Conservation (phyloP, 1,140 invertebrate species). For the Portunus trituberculatus region DNA sequence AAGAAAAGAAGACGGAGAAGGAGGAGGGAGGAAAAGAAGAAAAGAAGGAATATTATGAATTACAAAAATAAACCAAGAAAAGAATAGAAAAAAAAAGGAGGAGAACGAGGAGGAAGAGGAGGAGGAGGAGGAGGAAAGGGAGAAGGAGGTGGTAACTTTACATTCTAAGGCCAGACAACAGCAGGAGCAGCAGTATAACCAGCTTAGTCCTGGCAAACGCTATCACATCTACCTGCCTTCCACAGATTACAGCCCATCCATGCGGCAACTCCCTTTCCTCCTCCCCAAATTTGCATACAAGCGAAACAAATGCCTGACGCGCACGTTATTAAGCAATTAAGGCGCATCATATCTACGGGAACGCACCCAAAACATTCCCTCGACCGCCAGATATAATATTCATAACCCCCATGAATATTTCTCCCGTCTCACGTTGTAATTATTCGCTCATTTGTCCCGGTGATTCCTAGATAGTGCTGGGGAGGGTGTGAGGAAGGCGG, state of each 20-base stretch:
- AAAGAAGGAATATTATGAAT: too few species aligned
- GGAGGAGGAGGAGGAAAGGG: neutral
- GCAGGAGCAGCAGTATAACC: too few species aligned
- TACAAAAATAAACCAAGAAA: too few species aligned
- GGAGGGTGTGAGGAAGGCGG: neutral
- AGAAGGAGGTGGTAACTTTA: neutral
- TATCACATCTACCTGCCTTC: too few species aligned
- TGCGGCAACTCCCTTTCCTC: neutral
- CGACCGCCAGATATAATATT: neutral
- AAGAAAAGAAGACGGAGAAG: neutral
- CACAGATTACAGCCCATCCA: neutral
- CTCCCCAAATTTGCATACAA: neutral
- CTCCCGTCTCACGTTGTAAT: neutral
- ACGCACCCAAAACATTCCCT: too few species aligned
- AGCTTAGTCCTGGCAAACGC: too few species aligned
- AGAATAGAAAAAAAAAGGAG: neutral
- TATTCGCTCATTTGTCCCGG: neutral
- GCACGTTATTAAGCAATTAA: constrained; percentile 14
- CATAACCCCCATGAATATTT: neutral
- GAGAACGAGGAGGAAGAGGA: neutral
- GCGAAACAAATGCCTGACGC: neutral
- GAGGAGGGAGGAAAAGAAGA: too few species aligned
- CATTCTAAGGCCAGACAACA: too few species aligned
- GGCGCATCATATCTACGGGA: neutral
- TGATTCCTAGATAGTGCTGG: neutral